phyloP scores from a whole-genome alignment of 2,888 invertebrate genomes.

The Drosophila putrida region DNA sequence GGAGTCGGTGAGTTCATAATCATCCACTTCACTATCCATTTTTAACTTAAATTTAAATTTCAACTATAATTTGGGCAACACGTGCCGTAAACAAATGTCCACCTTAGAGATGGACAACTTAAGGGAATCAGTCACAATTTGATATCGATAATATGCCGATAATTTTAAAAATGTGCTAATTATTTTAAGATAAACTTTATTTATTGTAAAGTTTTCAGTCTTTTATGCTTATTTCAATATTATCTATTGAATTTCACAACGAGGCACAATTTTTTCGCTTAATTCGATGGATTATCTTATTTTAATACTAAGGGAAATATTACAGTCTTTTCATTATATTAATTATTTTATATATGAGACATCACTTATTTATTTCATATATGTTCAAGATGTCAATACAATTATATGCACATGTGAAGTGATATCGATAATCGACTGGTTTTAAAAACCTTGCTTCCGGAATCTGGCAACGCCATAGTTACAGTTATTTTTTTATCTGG shows the following conservation, averaged over 20 bases:
- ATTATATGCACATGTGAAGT: not conserved
- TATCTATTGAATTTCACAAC: too few species aligned
- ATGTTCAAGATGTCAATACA: not conserved
- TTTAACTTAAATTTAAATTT: not conserved
- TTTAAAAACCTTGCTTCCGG: not conserved
- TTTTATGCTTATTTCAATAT: too few species aligned
- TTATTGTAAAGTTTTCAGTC: too few species aligned
- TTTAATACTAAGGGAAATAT: too few species aligned
- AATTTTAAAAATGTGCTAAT: not conserved
- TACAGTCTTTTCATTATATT: too few species aligned
- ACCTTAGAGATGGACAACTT: constrained; percentile 1
- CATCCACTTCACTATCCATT: constrained; percentile 83
- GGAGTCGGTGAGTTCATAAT: constrained; percentile 89
- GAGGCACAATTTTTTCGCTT: too few species aligned
- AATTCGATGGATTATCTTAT: too few species aligned
- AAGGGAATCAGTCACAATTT: not conserved
- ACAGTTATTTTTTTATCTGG: constrained; percentile 2
- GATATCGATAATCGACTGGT: not conserved
- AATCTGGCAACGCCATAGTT: not conserved
- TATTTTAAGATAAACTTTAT: too few species aligned
- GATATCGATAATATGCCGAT: not conserved
- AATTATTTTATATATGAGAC: too few species aligned
- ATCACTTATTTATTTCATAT: too few species aligned
- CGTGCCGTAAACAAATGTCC: constrained; percentile 49
- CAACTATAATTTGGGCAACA: constrained; percentile 27